phyloP scores from a whole-genome alignment of 92 coral and sea anemone genomes.

The Micromussa lordhowensis region DNA sequence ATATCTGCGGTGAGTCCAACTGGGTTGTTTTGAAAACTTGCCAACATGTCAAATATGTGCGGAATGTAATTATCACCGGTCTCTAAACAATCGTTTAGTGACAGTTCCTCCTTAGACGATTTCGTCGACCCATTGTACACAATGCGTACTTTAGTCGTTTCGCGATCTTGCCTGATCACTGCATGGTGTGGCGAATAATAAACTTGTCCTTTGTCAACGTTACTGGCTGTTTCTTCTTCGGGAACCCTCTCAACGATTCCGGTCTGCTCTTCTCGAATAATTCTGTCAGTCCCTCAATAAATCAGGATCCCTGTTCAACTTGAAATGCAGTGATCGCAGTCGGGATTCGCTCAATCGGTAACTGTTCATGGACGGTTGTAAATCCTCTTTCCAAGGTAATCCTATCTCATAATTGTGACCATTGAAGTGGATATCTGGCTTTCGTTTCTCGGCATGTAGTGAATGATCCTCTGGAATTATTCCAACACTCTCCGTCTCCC shows the following conservation, averaged over 20 bases:
- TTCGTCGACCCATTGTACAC: conserved; percentile 64
- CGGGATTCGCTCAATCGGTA: conserved; percentile 17
- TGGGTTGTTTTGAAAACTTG: conserved; percentile 33
- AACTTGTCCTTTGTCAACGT: too few relatives aligned
- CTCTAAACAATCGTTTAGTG: conserved; percentile 58
- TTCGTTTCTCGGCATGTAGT: background rate
- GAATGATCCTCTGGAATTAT: too few relatives aligned
- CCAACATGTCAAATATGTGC: conserved; percentile 45
- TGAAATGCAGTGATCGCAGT: conserved; percentile 17
- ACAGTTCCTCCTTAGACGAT: conserved; percentile 15
- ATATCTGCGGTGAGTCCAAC: conserved; percentile 49
- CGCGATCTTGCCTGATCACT: background rate
- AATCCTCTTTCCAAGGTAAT: conserved; percentile 34
- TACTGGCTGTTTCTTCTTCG: too few relatives aligned
- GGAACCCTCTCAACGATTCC: too few relatives aligned
- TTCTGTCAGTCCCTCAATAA: conserved; percentile 35
- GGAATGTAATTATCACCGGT: conserved; percentile 57
- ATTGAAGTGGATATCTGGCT: background rate
- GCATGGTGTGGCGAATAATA: background rate
- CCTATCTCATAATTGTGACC: background rate
- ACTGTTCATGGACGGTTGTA: background rate
- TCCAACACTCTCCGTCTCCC: background rate
- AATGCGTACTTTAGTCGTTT: conserved; percentile 51
- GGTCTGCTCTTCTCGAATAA: conserved; percentile 33
- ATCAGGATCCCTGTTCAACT: conserved; percentile 32